Evolutionary conservation across 1,140 invertebrate species (phyloP).

Genomic region (Prorops nasuta): DNA sequence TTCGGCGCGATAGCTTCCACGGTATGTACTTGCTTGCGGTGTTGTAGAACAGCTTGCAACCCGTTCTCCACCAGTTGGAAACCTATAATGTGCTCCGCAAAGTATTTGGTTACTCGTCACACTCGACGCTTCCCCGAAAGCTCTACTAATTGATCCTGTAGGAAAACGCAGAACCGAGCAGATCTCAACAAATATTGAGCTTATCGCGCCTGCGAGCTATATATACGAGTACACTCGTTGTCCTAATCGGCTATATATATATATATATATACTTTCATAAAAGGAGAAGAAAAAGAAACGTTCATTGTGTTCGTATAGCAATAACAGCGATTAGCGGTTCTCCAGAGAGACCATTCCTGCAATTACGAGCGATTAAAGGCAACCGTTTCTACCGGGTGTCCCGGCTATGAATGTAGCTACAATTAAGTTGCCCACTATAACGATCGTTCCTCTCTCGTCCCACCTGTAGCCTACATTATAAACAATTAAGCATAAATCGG

Average conservation of each 20-base stretch:
- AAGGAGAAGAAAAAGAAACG: background rate
- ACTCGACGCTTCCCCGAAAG: constrained; percentile 4
- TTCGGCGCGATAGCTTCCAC: constrained; percentile 17
- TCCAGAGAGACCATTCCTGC: no score
- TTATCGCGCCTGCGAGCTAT: background rate
- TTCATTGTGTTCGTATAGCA: background rate
- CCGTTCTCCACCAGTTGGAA: constrained; percentile 18
- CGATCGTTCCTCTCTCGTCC: no score
- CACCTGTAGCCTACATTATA: no score
- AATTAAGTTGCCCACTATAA: no score
- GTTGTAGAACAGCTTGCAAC: constrained; percentile 13
- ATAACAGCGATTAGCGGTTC: no score
- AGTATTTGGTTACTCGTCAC: constrained; percentile 24
- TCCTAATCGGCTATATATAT: background rate
- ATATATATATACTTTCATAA: background rate
- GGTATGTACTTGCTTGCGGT: no score
- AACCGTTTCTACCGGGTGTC: no score
- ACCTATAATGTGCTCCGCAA: constrained; percentile 11
- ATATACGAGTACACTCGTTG: background rate
- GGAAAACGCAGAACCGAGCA: background rate
- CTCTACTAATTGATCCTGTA: constrained; percentile 13
- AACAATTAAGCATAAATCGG: no score
- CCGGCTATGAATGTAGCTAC: no score
- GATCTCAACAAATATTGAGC: no score
- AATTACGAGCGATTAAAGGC: no score